Percentiles rank a stretch among this genome's conserved stretches.
These are phyloP conservation scores for Anolis apletophallus DNA, from an alignment of 2,797 vertebrate genomes.

Conservation along the genomic window DNA sequence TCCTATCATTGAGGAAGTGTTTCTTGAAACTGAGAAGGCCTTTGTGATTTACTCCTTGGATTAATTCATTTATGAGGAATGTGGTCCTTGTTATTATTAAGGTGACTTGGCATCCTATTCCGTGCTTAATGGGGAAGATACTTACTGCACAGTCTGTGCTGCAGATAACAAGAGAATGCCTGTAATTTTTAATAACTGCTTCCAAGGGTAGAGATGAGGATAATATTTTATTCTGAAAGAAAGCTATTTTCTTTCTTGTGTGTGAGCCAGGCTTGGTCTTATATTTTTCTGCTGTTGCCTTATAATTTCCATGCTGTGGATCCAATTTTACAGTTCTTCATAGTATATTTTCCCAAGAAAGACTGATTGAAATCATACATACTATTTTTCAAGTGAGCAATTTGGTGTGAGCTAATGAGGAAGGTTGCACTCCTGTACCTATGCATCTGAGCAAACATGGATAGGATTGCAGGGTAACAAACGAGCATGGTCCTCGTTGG, in stretches of 20 bases:
- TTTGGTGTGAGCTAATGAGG: background rate
- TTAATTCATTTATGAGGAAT: background rate
- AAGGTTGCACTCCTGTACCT: background rate
- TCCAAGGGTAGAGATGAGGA: constrained; percentile 39
- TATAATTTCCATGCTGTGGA: constrained; percentile 38
- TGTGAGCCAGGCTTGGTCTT: constrained; percentile 37
- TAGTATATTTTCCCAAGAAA: constrained; percentile 6
- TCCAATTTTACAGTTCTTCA: constrained; percentile 25
- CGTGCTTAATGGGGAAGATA: background rate
- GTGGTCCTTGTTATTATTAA: background rate
- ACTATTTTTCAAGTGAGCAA: accelerated
- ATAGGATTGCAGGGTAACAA: background rate
- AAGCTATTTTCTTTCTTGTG: constrained; percentile 46
- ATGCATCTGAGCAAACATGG: background rate
- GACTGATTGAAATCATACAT: constrained; percentile 20
- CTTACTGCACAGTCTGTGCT: constrained; percentile 26
- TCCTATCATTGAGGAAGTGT: no score
- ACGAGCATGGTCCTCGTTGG: background rate
- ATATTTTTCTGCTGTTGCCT: constrained; percentile 38
- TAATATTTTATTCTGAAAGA: constrained; percentile 42
- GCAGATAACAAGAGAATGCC: background rate
- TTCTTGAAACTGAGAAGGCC: background rate
- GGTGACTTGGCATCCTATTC: background rate
- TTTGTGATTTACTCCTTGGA: background rate
- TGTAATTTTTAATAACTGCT: constrained; percentile 39